Evolutionary conservation across 2,113 vertebrate genomes (phyloP), one percentile per base, ranked within the genome.

Genomic region (Xenus cinereus): DNA sequence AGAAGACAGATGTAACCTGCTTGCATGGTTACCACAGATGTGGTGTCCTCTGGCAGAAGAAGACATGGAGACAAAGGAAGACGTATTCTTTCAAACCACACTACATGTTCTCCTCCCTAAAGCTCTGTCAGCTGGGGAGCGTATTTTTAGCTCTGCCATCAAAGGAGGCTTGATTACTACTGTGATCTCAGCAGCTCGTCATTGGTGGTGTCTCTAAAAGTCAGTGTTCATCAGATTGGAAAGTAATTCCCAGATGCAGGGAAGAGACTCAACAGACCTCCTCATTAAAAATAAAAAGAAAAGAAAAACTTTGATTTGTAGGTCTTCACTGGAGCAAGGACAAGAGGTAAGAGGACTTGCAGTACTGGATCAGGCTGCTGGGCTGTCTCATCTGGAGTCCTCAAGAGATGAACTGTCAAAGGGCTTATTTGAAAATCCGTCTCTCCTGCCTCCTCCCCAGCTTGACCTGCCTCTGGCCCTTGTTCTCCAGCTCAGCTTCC

Each of bases 81-180:
- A 96, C 66, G 17, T 59, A 73, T 90, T 90, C 88, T 78, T 94
- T 80, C 69, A 89, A 90, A 95, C 84, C 78, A 93, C 77, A 73
- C 46, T 94, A 6, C 46, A 3, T 57, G 48, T 89, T 96, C 93
- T 95, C 57, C 41, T 95, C 32, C 28, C 66, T 46, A 80, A 95
- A 75, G 57, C 80, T 92, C 16, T 87, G 94, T 95, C 96, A 96
- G 94, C 91, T 93, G 86, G 56, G 50, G 57, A 93, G 77, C 7
- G 0, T 96, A 97, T 98, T 97, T 98, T 97, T 98, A 97, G 96
- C 92, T 90, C 92, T 84, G 39, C 91, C 77, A 93, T 97, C 92
- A 97, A 97, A 97, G 80, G 57, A 96, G 81, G 24, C 92, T 96
- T 96, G 96, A 98, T 97, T 97, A 93, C 89, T 94, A 87, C 84